These are phyloP conservation scores for Hirtodrosophila duncani DNA, from an alignment of 2,888 invertebrate genomes.

Conservation along the genomic window DNA sequence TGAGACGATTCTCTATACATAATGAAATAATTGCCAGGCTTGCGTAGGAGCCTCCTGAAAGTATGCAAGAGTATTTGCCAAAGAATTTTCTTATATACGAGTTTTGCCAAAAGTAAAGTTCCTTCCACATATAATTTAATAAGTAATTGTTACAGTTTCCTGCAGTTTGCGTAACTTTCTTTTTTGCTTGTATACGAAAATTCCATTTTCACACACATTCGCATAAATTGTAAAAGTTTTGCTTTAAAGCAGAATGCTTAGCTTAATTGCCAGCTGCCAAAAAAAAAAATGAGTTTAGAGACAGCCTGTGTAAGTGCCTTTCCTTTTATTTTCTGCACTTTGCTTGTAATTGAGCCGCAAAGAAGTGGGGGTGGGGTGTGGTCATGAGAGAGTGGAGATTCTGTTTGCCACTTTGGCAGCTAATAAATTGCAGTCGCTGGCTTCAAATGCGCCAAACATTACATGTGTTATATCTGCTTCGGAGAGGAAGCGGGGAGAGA, in stretches of 20 bases:
- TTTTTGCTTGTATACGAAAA: conserved; percentile 44
- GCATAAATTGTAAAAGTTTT: conserved; percentile 17
- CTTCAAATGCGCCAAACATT: no score
- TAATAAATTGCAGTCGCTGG: conserved; percentile 64
- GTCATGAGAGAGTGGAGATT: conserved; percentile 7
- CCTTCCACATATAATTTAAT: conserved; percentile 55
- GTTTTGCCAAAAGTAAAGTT: conserved; percentile 30
- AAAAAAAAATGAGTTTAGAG: conserved; percentile 63
- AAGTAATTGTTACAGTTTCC: conserved; percentile 44
- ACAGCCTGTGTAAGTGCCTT: conserved; percentile 35
- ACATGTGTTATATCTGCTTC: conserved; percentile 67
- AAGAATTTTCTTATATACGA: conserved; percentile 41
- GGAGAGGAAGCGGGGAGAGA: no score
- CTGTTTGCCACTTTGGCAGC: conserved; percentile 22
- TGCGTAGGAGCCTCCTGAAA: conserved; percentile 14
- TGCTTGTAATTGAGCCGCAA: conserved; percentile 52
- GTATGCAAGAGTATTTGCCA: conserved; percentile 25
- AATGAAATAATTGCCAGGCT: conserved; percentile 65
- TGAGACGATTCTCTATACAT: conserved; percentile 43
- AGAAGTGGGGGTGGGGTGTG: conserved; percentile 5
- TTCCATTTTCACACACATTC: conserved; percentile 43
- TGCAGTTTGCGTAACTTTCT: conserved; percentile 1
- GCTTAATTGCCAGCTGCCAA: conserved; percentile 49
- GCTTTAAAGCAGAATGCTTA: conserved; percentile 27
- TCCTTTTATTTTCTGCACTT: conserved; percentile 49